Base-by-base conservation (phyloP, 2,113 vertebrate genomes). In the Silurus asotus region DNA sequence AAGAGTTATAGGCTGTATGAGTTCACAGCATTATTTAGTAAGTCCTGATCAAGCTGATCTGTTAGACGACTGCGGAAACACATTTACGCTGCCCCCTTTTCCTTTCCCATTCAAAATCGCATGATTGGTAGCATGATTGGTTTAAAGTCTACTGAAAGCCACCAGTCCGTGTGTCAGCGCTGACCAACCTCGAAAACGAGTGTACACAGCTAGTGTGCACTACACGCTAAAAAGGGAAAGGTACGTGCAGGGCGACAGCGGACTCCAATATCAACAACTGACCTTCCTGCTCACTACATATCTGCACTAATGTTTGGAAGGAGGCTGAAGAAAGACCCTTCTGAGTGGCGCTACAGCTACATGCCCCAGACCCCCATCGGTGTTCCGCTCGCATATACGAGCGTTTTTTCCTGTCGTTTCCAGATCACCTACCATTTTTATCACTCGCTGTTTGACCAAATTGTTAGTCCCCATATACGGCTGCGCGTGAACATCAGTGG, bases 391-490 rank as follows among this genome's bases (percentile, higher is more conserved):
- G 70, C 87, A 88, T 89, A 89, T 84, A 89, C 19, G 3, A 48
- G 61, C 51, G 83, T 88, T 65, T 49, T 93, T 88, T 65, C 20
- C 93, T 88, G 87, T 93, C 92, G 93, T 94, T 93, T 94, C 93
- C 92, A 92, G 93, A 91, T 94, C 92, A 95, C 95, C 95, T 96
- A 96, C 95, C 95, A 96, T 96, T 94, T 83, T 96, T 95, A 92
- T 95, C 95, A 94, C 93, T 93, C 94, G 94, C 94, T 94, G 93
- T 93, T 93, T 94, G 91, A 94, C 94, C 94, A 95, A 92, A 94
- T 94, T 92, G 92, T 92, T 90, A 94, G 91, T 90, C 93, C 90
- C 90, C 87, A 89, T 87, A 81, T 94, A 92, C 94, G 94, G 94
- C 79, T 94, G 95, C 94, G 94, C 92, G 86, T 88, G 90, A 92